Conservation (phyloP, 2,797 vertebrate genomes). For the Pantherophis vulpinus region DNA sequence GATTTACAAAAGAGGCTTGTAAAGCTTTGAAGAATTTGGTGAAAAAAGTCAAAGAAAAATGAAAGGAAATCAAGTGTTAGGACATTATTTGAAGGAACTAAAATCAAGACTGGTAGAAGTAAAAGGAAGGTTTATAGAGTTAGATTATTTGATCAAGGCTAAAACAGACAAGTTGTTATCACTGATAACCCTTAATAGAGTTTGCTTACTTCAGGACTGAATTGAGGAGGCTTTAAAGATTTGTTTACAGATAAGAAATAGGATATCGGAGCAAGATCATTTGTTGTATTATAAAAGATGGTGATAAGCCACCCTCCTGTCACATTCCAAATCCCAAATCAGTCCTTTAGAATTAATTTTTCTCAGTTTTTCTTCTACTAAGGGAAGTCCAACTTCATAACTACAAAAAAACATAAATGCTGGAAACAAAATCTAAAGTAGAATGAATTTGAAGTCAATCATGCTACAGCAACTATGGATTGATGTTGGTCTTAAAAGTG, state of each 20-base stretch:
- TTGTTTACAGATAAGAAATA: background rate
- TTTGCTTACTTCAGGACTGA: background rate
- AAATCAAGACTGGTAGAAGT: background rate
- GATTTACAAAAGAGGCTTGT: background rate
- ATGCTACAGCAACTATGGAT: background rate
- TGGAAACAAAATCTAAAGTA: background rate
- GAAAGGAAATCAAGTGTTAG: background rate
- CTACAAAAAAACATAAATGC: background rate
- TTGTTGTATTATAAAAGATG: background rate
- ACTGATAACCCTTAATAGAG: background rate
- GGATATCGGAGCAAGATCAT: background rate
- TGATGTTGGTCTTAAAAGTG: background rate
- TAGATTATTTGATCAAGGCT: background rate
- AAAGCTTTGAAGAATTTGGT: background rate
- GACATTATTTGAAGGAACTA: background rate
- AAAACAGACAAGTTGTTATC: background rate
- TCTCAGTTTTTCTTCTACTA: background rate
- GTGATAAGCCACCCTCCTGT: background rate
- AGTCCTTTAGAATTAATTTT: background rate
- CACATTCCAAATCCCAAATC: background rate
- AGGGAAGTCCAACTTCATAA: background rate
- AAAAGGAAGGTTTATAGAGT: background rate
- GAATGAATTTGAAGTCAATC: background rate
- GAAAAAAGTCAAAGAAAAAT: background rate
- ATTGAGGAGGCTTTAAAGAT: background rate